Base-by-base conservation (phyloP, 2,797 vertebrate species). In the Lagodon rhomboides region DNA sequence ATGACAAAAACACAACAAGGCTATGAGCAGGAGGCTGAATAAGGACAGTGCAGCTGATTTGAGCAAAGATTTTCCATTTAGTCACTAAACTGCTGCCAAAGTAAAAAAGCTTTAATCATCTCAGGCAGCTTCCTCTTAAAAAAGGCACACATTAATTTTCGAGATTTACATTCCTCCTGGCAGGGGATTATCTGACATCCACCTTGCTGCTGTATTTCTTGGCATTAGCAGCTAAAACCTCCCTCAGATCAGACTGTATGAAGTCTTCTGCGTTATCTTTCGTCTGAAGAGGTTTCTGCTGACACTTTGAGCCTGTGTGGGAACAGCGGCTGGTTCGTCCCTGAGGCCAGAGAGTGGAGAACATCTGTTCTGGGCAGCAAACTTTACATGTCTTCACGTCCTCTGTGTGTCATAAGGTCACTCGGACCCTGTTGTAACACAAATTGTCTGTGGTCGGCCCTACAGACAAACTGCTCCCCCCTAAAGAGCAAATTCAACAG, bases 301-400 rank as follows among this genome's bases (percentile, higher is more conserved):
- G 25, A 64, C 25, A 43, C 53, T 67, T 62, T 50, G 54, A 30
- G 25, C 9, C 27, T 74, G 25, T 79, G 59, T 68, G 71, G 58
- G 73, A 85, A 80, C 67, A 43, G 10, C 0, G 13, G 41, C 56
- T 49, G 23, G 23, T 73, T 80, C 70, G 50, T 74, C 83, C 89
- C 76, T 11, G 66, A 67, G 89, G 91, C 79, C 71, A 82, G 74
- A 89, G 85, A 86, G 73, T 51, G 84, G 63, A 73, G 68, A 92
- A 91, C 92, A 94, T 95, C 92, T 95, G 93, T 88, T 95, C 83
- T 66, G 56, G 73, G 79, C 61, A 51, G 75, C 83, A 80, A 83
- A 86, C 74, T 61, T 83, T 89, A 87, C 83, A 92, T 76, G 77
- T 89, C 87, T 85, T 34, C 69, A 60, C 30, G 60, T 86, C 75